Evolutionary conservation across 23 tunicate species (phyloP), one percentile per base, ranked within the genome.

Genomic region (Styela clava): DNA sequence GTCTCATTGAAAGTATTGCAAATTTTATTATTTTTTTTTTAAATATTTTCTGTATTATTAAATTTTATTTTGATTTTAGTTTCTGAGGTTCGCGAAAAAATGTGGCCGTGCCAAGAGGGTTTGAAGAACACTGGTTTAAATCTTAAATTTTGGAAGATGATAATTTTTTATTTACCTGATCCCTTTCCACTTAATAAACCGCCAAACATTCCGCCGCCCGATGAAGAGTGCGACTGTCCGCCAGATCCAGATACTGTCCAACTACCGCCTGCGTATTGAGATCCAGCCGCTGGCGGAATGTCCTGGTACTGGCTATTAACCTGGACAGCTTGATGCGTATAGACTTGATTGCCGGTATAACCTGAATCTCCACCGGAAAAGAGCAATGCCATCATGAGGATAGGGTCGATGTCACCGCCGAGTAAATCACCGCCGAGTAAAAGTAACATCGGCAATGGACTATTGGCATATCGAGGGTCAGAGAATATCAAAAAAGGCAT

Each of bases 201-300:
- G 16, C 70, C 70, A 7, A 24, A 24, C 5, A 65, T 5, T 18
- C 77, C 77, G 16, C 77, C 77, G n/a, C 24, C 24, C 9, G 27
- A 12, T 3, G 35, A 33, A 18, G 35, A 33, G 5, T 32, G 35
- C 2, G 35, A 5, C 16, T 33, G 77, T 18, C 20, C 35, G 7
- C 23, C 37, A 3, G 32, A 34, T 5, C 16, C 7, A 3, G 34
- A 16, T 5, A 22, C 35, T 65, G 5, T 5, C 7, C 16, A 26
- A 65, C 16, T 3, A 3, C 16, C 7, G 7, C 31, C 31, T 65
- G 7, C 16, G 16, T 16, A 5, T 25, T 7, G 9, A 3, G 37
- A 18, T 30, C 35, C 35, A 32, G 35, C 77, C 3, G 77, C 35
- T 32, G 5, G 77, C 16, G 77, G 77, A 71, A 71, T 71, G 37